phyloP scores from a whole-genome alignment of 2,888 invertebrate genomes.

The Drosophila quinaria region DNA sequence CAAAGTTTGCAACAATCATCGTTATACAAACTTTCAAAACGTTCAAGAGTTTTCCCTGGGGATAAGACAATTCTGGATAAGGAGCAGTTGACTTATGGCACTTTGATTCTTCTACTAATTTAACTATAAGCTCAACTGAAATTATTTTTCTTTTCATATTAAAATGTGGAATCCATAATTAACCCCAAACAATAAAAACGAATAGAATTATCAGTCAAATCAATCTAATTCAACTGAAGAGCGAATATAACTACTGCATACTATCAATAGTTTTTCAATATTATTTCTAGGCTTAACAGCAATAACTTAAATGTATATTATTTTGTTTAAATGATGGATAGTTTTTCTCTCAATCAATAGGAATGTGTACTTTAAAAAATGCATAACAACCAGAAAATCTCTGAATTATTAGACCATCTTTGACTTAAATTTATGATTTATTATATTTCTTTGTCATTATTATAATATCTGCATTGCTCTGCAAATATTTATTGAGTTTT shows the following conservation, averaged over 20 bases:
- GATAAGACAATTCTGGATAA: background rate
- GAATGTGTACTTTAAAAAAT: too few species aligned
- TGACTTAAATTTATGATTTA: too few species aligned
- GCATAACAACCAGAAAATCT: too few species aligned
- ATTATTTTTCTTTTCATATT: background rate
- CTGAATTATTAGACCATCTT: too few species aligned
- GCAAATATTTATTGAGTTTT: background rate
- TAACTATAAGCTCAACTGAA: background rate
- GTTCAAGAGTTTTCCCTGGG: background rate
- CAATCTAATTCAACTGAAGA: too few species aligned
- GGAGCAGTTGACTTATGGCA: background rate
- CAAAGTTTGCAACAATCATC: constrained; percentile 32
- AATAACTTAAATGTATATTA: too few species aligned
- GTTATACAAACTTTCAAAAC: constrained; percentile 1
- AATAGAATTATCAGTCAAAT: background rate
- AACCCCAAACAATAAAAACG: background rate
- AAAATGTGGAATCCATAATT: background rate
- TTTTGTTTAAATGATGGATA: too few species aligned
- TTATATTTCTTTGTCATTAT: background rate
- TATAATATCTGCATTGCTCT: background rate
- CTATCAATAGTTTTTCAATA: too few species aligned
- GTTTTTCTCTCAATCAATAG: too few species aligned
- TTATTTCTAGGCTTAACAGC: too few species aligned
- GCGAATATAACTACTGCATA: too few species aligned
- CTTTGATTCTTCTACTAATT: background rate